Evolutionary conservation across 2,113 vertebrate species (phyloP).

Genomic region (Pseudonaja textilis): DNA sequence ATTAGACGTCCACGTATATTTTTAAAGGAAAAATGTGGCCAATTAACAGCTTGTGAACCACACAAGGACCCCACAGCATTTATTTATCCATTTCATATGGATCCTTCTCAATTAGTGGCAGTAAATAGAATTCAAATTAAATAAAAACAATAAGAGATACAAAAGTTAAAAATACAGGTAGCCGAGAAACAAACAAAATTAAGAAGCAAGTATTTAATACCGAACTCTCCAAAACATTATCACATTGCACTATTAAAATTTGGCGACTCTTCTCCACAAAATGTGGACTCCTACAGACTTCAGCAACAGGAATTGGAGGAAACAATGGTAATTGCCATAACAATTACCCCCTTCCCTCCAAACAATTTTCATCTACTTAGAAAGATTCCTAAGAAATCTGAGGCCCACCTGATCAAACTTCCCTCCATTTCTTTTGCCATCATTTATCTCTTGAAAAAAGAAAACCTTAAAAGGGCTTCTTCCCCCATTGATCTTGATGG

Average conservation of each 20-base stretch:
- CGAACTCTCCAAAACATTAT: neutral
- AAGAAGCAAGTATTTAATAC: neutral
- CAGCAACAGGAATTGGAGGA: neutral
- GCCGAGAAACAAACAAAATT: neutral
- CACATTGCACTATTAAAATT: neutral
- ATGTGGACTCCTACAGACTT: neutral
- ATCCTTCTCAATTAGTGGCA: neutral
- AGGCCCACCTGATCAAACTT: neutral
- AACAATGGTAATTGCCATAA: neutral
- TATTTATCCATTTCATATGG: neutral
- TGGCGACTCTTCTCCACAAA: neutral
- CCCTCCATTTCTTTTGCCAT: neutral
- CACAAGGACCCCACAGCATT: neutral
- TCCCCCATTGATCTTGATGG: neutral
- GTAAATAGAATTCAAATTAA: neutral
- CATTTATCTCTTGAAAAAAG: neutral
- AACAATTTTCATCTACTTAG: neutral
- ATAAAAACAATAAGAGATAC: neutral
- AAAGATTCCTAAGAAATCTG: neutral
- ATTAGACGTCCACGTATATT: neutral
- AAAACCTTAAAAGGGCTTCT: neutral
- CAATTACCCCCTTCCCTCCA: neutral
- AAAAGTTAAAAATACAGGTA: neutral
- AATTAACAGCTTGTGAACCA: neutral
- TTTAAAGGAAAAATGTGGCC: neutral